Evolutionary conservation across 2,888 invertebrate species (phyloP), one percentile per base, ranked within the genome.

Genomic region (Pandemis heparana): DNA sequence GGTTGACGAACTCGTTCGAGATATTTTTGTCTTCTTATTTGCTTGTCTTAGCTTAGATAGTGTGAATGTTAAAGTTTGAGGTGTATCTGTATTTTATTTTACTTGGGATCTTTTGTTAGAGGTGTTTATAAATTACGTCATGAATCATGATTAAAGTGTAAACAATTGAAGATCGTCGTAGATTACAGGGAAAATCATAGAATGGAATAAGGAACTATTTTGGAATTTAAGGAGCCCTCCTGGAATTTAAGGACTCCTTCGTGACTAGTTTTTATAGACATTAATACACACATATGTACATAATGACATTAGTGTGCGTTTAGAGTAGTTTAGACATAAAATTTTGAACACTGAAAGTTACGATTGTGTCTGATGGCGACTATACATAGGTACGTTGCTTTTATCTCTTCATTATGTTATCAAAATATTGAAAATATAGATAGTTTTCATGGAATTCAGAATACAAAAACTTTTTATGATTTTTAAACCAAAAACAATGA

Each of bases 11-110:
- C 65, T 41, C 39, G 10, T 4, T 41, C 9, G 18, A 59, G 39
- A 71, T 65, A 43, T 64, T 65, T 70, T n/a, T 56, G 51, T 23
- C 46, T 64, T 71, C 48, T 38, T n/a, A n/a, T n/a, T 32, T 59
- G 14, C 32, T 43, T 41, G 48, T 41, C 53, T 18, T 39, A 62
- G 63, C 53, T 18, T 39, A 62, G 63, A 70, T 64, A 56, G 38
- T 64, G 18, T 46, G 43, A 53, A 18, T 9, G 53, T 53, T 53
- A 53, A 9, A 53, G 16, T 53, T 53, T 18, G 16, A 53, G 16
- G 18, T 18, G 32, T 64, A 14, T 38, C 16, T 61, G 41, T 38
- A 0, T 66, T 51, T 71, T n/a, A n/a, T 48, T 61, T 0, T 32
- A 43, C 56, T 32, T 6, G 23, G 32, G 16, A 66, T 72, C 56